Percentiles rank a stretch among this genome's conserved stretches.
Conservation (phyloP, 1,140 invertebrate species). For the Metopolophium dirhodum region DNA sequence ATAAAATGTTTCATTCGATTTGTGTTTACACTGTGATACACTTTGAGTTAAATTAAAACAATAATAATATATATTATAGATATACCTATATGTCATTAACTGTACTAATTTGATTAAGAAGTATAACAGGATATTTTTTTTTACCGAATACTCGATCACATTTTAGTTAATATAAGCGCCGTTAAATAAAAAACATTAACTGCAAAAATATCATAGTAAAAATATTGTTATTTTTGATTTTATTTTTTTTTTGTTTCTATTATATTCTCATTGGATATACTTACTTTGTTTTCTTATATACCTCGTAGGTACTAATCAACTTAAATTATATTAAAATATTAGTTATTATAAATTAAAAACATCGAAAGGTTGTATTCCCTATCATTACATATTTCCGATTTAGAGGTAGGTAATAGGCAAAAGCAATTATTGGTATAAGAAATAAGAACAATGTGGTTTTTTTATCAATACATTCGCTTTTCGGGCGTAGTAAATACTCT, state of each 20-base stretch:
- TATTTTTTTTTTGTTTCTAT: no score
- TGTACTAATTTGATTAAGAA: not conserved
- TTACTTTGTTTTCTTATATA: no score
- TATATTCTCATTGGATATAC: no score
- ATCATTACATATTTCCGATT: not conserved
- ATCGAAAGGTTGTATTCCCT: not conserved
- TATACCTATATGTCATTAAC: not conserved
- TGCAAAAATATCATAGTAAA: not conserved
- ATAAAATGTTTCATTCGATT: not conserved
- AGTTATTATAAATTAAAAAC: not conserved
- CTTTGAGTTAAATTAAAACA: conserved; percentile 10
- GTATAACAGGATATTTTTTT: not conserved
- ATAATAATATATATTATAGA: not conserved
- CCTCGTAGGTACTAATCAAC: no score
- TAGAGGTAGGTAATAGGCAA: not conserved
- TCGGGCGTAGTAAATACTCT: not conserved
- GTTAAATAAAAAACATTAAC: not conserved
- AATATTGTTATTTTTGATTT: no score
- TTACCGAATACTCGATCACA: not conserved
- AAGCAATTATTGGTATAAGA: not conserved
- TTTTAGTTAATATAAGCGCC: not conserved
- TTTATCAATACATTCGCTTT: not conserved
- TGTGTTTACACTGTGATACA: conserved; percentile 15
- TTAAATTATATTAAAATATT: not conserved
- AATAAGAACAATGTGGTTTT: not conserved